Base-by-base conservation (phyloP, 2,888 invertebrate genomes). In the Creontiades dilutus region DNA sequence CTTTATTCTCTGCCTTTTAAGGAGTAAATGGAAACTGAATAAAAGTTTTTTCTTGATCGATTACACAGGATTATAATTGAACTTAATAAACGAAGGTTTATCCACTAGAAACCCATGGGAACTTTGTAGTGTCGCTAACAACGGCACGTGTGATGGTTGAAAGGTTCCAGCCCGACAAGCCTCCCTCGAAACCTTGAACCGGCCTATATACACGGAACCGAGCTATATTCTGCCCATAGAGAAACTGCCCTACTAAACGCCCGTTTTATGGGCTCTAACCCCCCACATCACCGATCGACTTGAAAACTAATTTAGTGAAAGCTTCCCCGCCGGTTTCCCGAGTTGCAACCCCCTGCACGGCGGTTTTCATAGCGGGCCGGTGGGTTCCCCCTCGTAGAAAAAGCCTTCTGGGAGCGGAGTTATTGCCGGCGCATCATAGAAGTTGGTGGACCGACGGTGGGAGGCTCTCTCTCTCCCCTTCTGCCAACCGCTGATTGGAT, bases 261-360 rank as follows among this genome's bases (percentile, higher is more conserved):
- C 47, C 78, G n/a, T 80, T 82, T 82, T 82, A 82, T 14, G 37
- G 78, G 46, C 78, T 12, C 23, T 13, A 13, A 28, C 80, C 27
- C 80, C 81, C 52, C 82, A 19, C 27, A 52, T 47, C 48, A 16
- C 19, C 52, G 52, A 52, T 80, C 78, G 78, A 78, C 78, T 78
- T 78, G 82, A 82, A 82, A 82, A 82, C 82, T 82, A 82, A 82
- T 82, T 82, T 82, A 82, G 82, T 48, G 82, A 82, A 82, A 82
- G 55, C 52, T 27, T 52, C 52, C 55, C 48, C 82, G 52, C 27
- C 68, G 48, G 23, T 37, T 37, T 37, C 48, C 48, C 14, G 16
- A 19, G n/a, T 47, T 82, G 82, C 55, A 82, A 16, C 48, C 47
- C 48, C 52, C 82, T 81, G 55, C 27, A 52, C 37, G 52, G 55